Percentiles rank a stretch among this genome's conserved stretches.
Conservation (phyloP, 2,113 vertebrate genomes). For the Urocitellus parryii region DNA sequence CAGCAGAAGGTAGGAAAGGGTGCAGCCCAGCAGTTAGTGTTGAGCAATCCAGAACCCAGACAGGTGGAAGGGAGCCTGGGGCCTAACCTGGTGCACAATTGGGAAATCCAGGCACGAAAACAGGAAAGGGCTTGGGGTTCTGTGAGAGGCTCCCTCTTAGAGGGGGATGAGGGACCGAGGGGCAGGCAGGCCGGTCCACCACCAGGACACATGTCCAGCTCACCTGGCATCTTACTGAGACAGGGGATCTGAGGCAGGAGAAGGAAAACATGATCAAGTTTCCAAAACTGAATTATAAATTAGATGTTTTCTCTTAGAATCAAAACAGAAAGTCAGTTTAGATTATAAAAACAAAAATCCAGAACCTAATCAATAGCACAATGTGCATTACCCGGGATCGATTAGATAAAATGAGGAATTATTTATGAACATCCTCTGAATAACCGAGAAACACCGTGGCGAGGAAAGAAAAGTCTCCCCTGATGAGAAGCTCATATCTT, state of each 20-base stretch:
- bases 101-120: not conserved
- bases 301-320: not conserved
- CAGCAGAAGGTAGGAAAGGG: fast-evolving
- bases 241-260: not conserved
- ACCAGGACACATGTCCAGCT: fast-evolving
- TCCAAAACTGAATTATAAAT: not conserved
- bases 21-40: not conserved
- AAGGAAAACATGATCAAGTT: not conserved
- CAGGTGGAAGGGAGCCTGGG: fast-evolving
- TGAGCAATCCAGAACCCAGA: not conserved
- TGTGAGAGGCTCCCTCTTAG: fast-evolving
- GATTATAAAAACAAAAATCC: too few species aligned
- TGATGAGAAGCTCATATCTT: not conserved
- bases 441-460: too few species aligned
- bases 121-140: not conserved
- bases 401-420: not conserved
- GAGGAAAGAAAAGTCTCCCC: not conserved
- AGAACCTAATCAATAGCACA: not conserved
- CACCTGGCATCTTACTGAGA: not conserved
- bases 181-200: too few species aligned
- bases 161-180: too few species aligned
- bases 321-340: not conserved
- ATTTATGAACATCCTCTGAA: not conserved
- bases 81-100: not conserved
- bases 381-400: fast-evolving